Evolutionary conservation across 2,888 invertebrate species (phyloP).

Genomic region (Pandemis corylana): DNA sequence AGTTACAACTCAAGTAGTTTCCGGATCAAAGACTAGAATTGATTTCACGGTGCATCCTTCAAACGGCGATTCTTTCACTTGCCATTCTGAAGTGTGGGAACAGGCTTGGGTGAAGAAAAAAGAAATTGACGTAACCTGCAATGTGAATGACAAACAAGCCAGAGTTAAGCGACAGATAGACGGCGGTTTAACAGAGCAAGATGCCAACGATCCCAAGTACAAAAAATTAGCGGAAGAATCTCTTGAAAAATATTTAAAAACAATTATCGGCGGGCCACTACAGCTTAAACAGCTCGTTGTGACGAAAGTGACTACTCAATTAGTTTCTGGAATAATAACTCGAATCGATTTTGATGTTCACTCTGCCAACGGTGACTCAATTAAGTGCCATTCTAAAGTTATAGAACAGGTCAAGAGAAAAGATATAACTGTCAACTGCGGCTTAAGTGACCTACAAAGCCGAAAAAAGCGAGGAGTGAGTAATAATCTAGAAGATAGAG

Average conservation of each 20-base stretch:
- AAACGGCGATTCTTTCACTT: constrained; percentile 27
- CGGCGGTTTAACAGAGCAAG: constrained; percentile 45
- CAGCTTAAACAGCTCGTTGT: constrained; percentile 59
- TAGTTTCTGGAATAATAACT: constrained; percentile 78
- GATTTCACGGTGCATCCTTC: constrained; percentile 14
- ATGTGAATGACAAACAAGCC: not conserved
- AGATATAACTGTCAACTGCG: constrained; percentile 46
- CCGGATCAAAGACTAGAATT: constrained; percentile 77
- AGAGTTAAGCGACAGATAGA: constrained; percentile 2
- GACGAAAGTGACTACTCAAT: constrained; percentile 66
- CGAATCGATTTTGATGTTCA: constrained; percentile 83
- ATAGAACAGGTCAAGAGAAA: constrained; percentile 70
- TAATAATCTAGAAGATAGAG: too few relatives aligned
- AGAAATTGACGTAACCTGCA: constrained; percentile 45
- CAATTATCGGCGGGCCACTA: constrained; percentile 45
- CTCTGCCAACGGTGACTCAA: constrained; percentile 59
- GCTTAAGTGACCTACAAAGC: constrained; percentile 27
- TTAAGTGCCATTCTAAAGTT: constrained; percentile 51
- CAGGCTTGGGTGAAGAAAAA: constrained; percentile 43
- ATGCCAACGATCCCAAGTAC: constrained; percentile 47
- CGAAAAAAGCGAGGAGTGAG: constrained; percentile 36
- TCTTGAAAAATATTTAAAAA: constrained; percentile 51
- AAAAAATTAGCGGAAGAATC: constrained; percentile 54
- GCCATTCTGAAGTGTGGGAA: constrained; percentile 44
- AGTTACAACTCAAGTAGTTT: constrained; percentile 69